Conservation (phyloP, 2,113 vertebrate species). For the Plectropomus leopardus region DNA sequence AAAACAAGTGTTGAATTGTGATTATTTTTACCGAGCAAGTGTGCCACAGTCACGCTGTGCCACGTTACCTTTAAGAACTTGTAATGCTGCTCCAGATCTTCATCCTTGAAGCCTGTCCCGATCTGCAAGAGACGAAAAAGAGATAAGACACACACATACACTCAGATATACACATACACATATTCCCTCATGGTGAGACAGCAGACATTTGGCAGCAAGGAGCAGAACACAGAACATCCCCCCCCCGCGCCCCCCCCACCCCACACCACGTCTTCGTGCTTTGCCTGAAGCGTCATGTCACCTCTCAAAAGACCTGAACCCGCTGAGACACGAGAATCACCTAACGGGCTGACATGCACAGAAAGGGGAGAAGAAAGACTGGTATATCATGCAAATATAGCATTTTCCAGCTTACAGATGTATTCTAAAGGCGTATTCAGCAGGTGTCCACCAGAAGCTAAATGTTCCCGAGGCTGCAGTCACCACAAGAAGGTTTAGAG, state of each 20-base stretch:
- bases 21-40: not conserved
- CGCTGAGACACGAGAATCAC: constrained; percentile 47
- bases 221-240: constrained; percentile 44
- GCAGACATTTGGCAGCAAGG: constrained; percentile 64
- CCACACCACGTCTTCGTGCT: constrained; percentile 51
- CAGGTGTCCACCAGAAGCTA: constrained; percentile 44
- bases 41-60: not conserved
- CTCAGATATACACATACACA: constrained; percentile 9
- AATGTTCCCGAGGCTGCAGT: constrained; percentile 13
- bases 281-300: constrained; percentile 70
- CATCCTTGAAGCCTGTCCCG: constrained; percentile 94
- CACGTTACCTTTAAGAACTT: constrained; percentile 88
- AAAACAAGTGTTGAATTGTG: constrained; percentile 8
- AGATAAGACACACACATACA: constrained; percentile 42
- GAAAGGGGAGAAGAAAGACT: not conserved
- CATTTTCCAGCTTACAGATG: constrained; percentile 34
- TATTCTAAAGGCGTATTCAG: constrained; percentile 10
- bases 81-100: constrained; percentile 89
- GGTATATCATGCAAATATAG: constrained; percentile 52
- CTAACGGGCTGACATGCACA: constrained; percentile 46
- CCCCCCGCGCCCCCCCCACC: constrained; percentile 1
- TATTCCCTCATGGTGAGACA: constrained; percentile 50
- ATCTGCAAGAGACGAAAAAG: constrained; percentile 83
- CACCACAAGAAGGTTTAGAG: constrained; percentile 5
- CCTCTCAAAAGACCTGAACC: constrained; percentile 65